Evolutionary conservation across 2,113 vertebrate species (phyloP), one percentile per base, ranked within the genome.

Genomic region (Epinephelus lanceolatus): DNA sequence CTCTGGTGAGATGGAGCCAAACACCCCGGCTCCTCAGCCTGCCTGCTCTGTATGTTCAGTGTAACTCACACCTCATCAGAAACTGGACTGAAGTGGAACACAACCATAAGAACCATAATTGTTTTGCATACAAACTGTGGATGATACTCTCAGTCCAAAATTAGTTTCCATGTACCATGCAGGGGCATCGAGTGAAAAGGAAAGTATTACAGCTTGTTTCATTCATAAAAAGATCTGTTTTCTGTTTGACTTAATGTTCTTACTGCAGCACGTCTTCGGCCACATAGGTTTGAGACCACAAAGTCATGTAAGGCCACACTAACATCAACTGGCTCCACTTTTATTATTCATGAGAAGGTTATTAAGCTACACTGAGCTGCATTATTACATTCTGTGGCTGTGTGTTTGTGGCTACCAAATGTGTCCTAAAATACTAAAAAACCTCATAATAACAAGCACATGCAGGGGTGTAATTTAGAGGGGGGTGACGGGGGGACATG

Each of bases 1-100:
- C 91, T 81, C 91, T 94, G 94, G 94, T 80, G 76, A 88, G 78
- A 78, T 2, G 2, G 47, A 9, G 75, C 47, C 75, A 76, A 69
- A 72, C 87, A 84, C 78, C 65, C 80, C 17, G 57, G 1, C 17
- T 65, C 17, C 23, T 17, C 23, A 7, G 0, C 6, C 52, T 4
- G 62, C 17, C 33, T 67, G 51, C 8, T 19, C 17, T 5, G 17
- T 6, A 3, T 60, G 67, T 70, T 63, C 86, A 62, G 63, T 68
- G 69, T 63, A 72, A 1, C 37, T 78, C 53, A 4, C 82, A 82
- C 85, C 81, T 89, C 71, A 80, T 83, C 72, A 85, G 3, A 33
- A 33, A 67, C 62, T 11, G 25, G n/a, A 57, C 67, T 37, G 18
- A 61, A 61, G 21, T 18, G 61, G 68, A 86, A 23, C 77, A 59